phyloP scores from a whole-genome alignment of 2,113 vertebrate genomes.

The Heliornis fulica region DNA sequence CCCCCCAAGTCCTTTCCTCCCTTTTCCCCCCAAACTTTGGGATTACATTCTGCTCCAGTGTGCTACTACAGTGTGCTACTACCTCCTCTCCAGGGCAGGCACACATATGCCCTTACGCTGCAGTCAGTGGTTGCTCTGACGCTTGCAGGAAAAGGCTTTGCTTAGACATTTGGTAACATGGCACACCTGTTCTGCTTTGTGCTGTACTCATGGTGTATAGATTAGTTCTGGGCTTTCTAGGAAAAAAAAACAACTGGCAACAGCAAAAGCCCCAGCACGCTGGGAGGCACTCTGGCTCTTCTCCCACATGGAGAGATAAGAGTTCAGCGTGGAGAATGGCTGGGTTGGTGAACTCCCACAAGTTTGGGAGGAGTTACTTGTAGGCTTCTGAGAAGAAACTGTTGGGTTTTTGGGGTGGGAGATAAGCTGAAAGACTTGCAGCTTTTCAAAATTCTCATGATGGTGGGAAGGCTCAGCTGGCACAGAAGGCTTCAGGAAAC shows the following conservation, averaged over 20 bases:
- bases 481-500: not conserved
- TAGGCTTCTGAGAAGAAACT: not conserved
- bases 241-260: not conserved
- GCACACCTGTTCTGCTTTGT: not conserved
- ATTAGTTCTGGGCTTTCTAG: not conserved
- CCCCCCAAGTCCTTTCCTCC: not conserved
- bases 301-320: not conserved
- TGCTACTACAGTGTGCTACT: not conserved
- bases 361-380: not conserved
- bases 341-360: not conserved
- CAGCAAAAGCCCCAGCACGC: not conserved
- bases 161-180: not conserved
- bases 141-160: not conserved
- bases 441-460: not conserved
- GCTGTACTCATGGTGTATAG: not conserved
- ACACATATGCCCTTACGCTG: not conserved
- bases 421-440: not conserved
- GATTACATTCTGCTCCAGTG: not conserved
- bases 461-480: not conserved
- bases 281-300: not conserved
- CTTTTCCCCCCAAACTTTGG: not conserved
- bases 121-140: not conserved
- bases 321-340: not conserved
- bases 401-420: not conserved
- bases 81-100: not conserved